These are phyloP conservation scores for Iselma pallidipennis DNA, from an alignment of 2,888 invertebrate species.

Conservation along the genomic window DNA sequence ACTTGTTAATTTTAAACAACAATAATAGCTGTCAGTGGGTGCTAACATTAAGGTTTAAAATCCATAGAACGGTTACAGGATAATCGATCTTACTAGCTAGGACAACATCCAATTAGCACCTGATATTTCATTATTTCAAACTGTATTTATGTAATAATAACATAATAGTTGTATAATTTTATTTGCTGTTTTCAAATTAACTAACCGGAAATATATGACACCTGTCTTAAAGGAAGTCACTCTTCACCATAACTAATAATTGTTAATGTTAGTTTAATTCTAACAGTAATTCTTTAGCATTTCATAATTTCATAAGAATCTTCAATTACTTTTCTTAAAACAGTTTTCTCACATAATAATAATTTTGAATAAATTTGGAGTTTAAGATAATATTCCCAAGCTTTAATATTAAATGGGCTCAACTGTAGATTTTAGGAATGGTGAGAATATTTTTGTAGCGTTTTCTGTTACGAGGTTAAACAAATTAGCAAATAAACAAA, in stretches of 20 bases:
- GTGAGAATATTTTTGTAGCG: too few relatives aligned
- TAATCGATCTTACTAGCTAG: conserved; percentile 44
- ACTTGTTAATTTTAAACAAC: conserved; percentile 42
- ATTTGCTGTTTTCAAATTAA: conserved; percentile 48
- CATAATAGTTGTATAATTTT: conserved; percentile 50
- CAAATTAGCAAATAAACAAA: too few relatives aligned
- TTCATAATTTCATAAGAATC: too few relatives aligned
- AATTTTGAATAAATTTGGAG: too few relatives aligned
- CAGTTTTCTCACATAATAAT: too few relatives aligned
- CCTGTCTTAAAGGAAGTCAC: conserved; percentile 44
- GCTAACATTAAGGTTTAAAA: conserved; percentile 39
- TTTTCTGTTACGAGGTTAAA: too few relatives aligned
- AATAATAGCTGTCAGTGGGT: conserved; percentile 43
- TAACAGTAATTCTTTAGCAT: too few relatives aligned
- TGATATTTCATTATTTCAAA: conserved; percentile 47
- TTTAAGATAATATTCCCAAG: too few relatives aligned
- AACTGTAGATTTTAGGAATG: too few relatives aligned
- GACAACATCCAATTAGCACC: conserved; percentile 51
- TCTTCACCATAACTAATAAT: conserved; percentile 12
- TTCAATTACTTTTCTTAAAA: too few relatives aligned
- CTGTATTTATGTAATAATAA: conserved; percentile 36
- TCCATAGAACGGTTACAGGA: conserved; percentile 36
- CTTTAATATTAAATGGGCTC: too few relatives aligned
- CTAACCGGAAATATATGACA: conserved; percentile 49
- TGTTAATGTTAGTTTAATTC: neutral